Percentiles rank a stretch among this genome's conserved stretches.
Conservation (phyloP, 2,797 vertebrate genomes). For the Acanthiza pusilla region DNA sequence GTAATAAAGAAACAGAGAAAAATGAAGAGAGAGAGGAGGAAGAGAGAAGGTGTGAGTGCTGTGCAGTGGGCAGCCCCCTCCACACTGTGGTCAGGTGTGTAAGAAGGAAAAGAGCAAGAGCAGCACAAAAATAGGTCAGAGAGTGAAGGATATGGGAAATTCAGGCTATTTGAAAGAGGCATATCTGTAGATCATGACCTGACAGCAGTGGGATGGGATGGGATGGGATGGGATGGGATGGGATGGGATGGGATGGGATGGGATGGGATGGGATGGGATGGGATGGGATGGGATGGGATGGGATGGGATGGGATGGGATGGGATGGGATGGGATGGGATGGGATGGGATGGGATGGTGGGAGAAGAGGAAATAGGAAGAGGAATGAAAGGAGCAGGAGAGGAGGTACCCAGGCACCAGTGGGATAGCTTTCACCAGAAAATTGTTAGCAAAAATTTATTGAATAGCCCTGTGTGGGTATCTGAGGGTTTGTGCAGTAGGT, state of each 20-base stretch:
- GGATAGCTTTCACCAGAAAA: background rate
- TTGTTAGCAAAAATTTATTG: background rate
- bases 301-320: too few relatives aligned
- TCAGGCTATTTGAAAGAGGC: background rate
- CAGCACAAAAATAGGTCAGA: background rate
- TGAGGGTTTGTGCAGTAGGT: background rate
- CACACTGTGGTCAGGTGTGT: fast-evolving
- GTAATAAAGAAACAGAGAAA: background rate
- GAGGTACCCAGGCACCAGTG: background rate
- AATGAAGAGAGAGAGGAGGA: background rate
- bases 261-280: too few relatives aligned
- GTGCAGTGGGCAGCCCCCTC: background rate
- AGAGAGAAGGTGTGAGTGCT: background rate
- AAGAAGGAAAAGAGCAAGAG: background rate
- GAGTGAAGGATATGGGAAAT: background rate
- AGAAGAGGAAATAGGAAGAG: background rate
- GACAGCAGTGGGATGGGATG: background rate
- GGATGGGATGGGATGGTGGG: background rate
- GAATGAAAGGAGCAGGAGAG: background rate
- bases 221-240: too few relatives aligned
- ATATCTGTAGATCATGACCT: background rate
- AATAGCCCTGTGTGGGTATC: background rate
- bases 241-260: too few relatives aligned
- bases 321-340: too few relatives aligned
- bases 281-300: too few relatives aligned